Evolutionary conservation across 1,140 invertebrate genomes (phyloP), one percentile per base, ranked within the genome.

Genomic region (Melipona quadrifasciata): DNA sequence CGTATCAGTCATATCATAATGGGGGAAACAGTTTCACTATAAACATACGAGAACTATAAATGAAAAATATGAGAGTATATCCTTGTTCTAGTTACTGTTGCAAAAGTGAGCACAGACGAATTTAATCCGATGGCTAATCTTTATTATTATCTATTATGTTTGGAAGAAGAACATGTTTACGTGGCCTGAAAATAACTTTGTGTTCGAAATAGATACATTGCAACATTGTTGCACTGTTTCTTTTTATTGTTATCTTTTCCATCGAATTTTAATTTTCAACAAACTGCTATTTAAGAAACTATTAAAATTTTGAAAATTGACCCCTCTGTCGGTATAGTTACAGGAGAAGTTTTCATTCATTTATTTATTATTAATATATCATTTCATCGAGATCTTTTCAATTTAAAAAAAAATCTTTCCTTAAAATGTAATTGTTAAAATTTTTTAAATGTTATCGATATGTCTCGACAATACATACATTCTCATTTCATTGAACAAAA

Each of bases 181-280:
- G 12, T 3, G 47, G 3, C 64, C 61, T 39, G 76, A 53, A 78
- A 78, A 78, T 78, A 78, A 67, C 39, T 34, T 65, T 17, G 17
- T 53, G 39, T 53, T 11, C 12, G 57, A 47, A 47, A 8, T 2
- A 61, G 34, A 12, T n/a, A 31, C n/a, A 12, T 19, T n/a, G 31
- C 57, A 58, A 14, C n/a, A 17, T 19, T 2, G 31, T 24, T 70
- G 31, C 11, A 5, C 39, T 19, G 6, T 10, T 47, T 47, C 39
- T 34, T 1, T 31, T 31, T 31, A 65, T 31, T 17, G 39, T 0
- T 65, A 65, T 65, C 1, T n/a, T 65, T 10, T 2, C 2, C 11
- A 61, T 61, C 3, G 12, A n/a, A 47, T 47, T 47, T 6, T 6
- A 47, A 6, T 6, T 6, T 47, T 47, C 39, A 47, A 47, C 6